Percentiles rank a stretch among this genome's conserved stretches.
phyloP scores from a whole-genome alignment of 2,797 vertebrate genomes.

The Natrix natrix region DNA sequence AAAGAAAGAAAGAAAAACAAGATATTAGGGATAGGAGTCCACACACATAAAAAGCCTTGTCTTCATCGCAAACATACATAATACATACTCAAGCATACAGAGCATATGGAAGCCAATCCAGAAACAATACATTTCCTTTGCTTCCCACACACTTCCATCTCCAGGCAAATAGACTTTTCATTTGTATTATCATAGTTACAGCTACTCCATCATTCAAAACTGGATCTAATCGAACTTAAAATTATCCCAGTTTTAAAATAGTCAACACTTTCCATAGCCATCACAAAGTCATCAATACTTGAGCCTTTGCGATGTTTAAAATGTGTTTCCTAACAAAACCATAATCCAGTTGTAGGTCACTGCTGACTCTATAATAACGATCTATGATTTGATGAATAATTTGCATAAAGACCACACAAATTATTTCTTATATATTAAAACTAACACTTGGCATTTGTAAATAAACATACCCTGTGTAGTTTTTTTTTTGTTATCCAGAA shows the following conservation, averaged over 20 bases:
- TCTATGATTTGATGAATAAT: too few relatives aligned
- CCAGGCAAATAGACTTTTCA: not conserved
- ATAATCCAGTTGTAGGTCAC: not conserved
- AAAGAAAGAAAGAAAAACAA: not conserved
- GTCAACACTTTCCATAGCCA: not conserved
- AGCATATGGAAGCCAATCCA: not conserved
- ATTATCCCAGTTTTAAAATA: not conserved
- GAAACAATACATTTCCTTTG: not conserved
- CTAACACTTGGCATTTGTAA: not conserved
- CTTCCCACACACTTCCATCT: not conserved
- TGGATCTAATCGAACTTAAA: not conserved
- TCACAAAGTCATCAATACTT: not conserved
- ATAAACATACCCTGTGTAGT: not conserved
- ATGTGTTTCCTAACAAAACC: not conserved
- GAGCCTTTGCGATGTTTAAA: not conserved
- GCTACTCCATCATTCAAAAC: not conserved
- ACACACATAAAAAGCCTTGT: not conserved
- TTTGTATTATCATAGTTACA: not conserved
- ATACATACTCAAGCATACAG: not conserved
- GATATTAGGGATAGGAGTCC: not conserved
- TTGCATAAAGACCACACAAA: not conserved
- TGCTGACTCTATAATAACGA: not conserved
- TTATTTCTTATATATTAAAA: not conserved
- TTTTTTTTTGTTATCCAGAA: not conserved
- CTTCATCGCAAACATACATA: not conserved